Conservation (phyloP, 2,797 vertebrate species). For the Pantherophis alleghaniensis region DNA sequence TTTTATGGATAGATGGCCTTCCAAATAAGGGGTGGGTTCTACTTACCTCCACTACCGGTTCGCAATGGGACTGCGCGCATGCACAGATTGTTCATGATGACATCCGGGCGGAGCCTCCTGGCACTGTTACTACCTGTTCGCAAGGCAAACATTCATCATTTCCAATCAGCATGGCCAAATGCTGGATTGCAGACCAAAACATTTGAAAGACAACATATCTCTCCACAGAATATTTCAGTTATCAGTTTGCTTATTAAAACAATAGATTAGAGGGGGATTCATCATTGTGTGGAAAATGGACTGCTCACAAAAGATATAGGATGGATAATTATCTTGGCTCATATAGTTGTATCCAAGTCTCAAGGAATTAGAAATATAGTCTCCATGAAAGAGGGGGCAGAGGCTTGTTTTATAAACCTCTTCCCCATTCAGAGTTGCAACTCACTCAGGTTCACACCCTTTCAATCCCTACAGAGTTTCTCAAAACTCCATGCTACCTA, state of each 20-base stretch:
- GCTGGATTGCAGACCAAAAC: neutral
- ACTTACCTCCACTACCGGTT: too few species aligned
- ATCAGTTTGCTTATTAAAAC: neutral
- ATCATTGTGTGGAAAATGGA: neutral
- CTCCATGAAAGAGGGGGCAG: neutral
- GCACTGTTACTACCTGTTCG: too few species aligned
- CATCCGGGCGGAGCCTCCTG: too few species aligned
- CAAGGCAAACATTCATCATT: neutral
- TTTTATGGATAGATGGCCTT: neutral
- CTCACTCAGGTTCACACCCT: neutral
- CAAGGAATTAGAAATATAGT: neutral
- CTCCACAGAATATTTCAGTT: neutral
- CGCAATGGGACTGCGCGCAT: accelerated
- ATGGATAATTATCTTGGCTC: neutral
- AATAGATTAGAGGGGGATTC: neutral
- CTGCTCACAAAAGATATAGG: neutral
- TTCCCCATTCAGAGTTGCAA: neutral
- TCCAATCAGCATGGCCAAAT: neutral
- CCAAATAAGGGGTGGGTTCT: neutral
- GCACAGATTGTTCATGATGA: too few species aligned
- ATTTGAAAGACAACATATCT: neutral
- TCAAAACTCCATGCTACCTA: neutral
- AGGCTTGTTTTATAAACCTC: neutral
- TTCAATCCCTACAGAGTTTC: neutral
- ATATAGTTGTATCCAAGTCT: neutral